These are phyloP conservation scores for Uloborus plumipes DNA, from an alignment of 2,888 invertebrate species.

Conservation along the genomic window DNA sequence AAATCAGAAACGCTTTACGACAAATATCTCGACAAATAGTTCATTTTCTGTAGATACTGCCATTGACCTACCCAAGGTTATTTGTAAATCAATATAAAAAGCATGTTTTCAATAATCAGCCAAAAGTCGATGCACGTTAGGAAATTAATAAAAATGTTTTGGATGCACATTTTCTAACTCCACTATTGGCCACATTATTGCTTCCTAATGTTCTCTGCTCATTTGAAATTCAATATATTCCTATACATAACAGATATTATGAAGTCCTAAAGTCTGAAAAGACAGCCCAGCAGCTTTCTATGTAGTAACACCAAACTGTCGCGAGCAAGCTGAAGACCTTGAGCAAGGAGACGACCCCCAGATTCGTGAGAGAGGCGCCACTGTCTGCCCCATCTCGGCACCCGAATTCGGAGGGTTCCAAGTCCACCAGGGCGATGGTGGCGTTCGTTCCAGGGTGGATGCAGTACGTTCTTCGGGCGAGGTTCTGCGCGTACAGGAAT, in stretches of 20 bases:
- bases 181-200: too few species aligned
- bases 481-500: conserved; percentile 74
- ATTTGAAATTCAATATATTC: neutral
- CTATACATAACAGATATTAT: conserved; percentile 3
- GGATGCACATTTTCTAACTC: too few species aligned
- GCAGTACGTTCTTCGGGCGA: conserved; percentile 80
- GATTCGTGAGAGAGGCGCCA: neutral
- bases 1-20: too few species aligned
- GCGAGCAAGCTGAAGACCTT: conserved; percentile 1
- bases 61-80: too few species aligned
- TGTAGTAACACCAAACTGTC: conserved; percentile 19
- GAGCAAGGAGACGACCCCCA: neutral
- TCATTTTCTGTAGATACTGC: too few species aligned
- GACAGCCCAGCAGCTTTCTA: conserved; percentile 6
- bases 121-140: too few species aligned
- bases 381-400: conserved; percentile 33
- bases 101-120: too few species aligned
- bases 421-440: conserved; percentile 46
- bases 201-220: too few species aligned
- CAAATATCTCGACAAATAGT: too few species aligned
- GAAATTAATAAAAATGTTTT: too few species aligned
- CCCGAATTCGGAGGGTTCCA: conserved; percentile 38
- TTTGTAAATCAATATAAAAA: too few species aligned
- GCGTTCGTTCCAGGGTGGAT: conserved; percentile 69
- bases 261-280: conserved; percentile 34